A percentile compares a stretch with the other conserved stretches of the same genome.
Evolutionary conservation across 2,888 invertebrate genomes (phyloP).

Genomic region (Aelia acuminata): DNA sequence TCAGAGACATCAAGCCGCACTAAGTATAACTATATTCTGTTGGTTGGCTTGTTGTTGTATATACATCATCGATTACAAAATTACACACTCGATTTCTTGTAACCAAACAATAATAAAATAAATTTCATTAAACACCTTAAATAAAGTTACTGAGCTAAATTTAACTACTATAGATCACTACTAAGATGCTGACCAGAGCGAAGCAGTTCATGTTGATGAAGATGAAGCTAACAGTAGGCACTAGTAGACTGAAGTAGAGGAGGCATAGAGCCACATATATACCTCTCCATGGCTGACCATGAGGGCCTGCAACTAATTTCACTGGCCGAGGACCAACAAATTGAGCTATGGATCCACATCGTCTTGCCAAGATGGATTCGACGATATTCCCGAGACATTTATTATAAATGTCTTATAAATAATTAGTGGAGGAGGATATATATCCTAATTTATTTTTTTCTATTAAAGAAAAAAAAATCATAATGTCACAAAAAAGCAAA

Average conservation of each 20-base stretch:
- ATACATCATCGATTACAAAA: too few species aligned
- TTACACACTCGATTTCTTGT: too few species aligned
- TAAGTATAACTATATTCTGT: too few species aligned
- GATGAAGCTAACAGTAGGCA: neutral
- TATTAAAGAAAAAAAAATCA: too few species aligned
- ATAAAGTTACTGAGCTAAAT: neutral
- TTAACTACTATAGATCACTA: neutral
- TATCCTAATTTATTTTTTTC: too few species aligned
- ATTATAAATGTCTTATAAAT: too few species aligned
- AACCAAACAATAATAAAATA: too few species aligned
- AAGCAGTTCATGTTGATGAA: constrained; percentile 24
- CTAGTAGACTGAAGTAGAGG: neutral
- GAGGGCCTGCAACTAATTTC: neutral
- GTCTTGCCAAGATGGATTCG: neutral
- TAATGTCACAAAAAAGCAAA: too few species aligned
- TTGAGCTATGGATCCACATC: neutral
- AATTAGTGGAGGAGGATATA: too few species aligned
- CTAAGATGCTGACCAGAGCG: constrained; percentile 23
- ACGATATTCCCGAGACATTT: neutral
- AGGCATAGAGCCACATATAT: neutral
- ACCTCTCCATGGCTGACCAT: neutral
- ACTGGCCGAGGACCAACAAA: neutral
- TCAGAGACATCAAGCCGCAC: too few species aligned
- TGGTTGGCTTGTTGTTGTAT: too few species aligned
- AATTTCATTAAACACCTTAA: too few species aligned